Conservation (phyloP, 2,888 invertebrate species). For the Anticlea derivata region DNA sequence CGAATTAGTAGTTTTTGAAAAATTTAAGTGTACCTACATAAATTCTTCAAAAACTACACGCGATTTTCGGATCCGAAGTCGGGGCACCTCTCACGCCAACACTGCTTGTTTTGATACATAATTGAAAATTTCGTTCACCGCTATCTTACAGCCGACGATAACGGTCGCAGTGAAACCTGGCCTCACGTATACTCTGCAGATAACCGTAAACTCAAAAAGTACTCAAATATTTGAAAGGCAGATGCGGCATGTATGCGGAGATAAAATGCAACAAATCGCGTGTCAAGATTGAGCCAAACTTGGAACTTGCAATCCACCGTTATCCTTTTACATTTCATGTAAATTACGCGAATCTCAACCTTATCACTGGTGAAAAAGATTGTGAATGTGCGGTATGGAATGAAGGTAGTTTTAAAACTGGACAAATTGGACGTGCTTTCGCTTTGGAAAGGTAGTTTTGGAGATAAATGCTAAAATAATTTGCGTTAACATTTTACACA, state of each 20-base stretch:
- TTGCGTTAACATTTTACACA: slow-evolving; percentile 7
- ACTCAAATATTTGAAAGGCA: slow-evolving; percentile 26
- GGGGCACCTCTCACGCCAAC: too few relatives aligned
- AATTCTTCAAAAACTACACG: too few relatives aligned
- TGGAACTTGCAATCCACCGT: slow-evolving; percentile 62
- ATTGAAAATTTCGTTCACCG: too few relatives aligned
- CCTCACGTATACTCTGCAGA: background rate
- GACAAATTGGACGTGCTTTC: slow-evolving; percentile 35
- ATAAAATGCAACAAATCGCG: slow-evolving; percentile 75
- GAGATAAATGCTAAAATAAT: slow-evolving; percentile 21
- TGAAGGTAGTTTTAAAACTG: slow-evolving; percentile 22
- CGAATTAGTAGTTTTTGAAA: too few relatives aligned
- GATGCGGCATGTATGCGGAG: slow-evolving; percentile 38
- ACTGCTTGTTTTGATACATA: too few relatives aligned
- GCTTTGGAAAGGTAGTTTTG: slow-evolving; percentile 27
- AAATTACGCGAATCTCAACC: slow-evolving; percentile 19
- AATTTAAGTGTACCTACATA: too few relatives aligned
- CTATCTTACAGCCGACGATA: too few relatives aligned
- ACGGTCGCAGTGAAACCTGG: background rate
- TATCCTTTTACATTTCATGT: slow-evolving; percentile 45
- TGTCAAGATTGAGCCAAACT: slow-evolving; percentile 68
- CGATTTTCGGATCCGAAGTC: too few relatives aligned
- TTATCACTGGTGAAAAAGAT: slow-evolving; percentile 13
- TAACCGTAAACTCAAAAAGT: slow-evolving; percentile 18
- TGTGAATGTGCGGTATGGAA: background rate